A percentile compares a stretch with the other conserved stretches of the same genome.
Conservation (phyloP, 2,888 invertebrate genomes). For the Drosophila fulvimacula region DNA sequence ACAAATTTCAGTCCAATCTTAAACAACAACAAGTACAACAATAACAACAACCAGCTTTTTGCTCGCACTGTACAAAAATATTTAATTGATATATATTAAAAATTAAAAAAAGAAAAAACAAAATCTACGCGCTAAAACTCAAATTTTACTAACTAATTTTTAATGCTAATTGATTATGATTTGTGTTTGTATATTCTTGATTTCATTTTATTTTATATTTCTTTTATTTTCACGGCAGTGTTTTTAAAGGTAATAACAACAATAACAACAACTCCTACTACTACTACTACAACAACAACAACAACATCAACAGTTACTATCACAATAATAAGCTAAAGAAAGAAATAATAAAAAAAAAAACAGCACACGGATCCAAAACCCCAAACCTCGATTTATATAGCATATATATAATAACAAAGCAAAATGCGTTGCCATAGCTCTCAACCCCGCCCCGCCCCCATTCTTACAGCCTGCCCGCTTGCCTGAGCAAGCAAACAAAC, state of each 20-base stretch:
- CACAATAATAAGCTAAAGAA: conserved; percentile 23
- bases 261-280: conserved; percentile 35
- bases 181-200: conserved; percentile 15
- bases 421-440: conserved; percentile 31
- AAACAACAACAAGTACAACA: conserved; percentile 38
- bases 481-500: conserved; percentile 20
- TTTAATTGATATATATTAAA: conserved; percentile 4
- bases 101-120: conserved; percentile 15
- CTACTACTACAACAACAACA: conserved; percentile 17
- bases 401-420: conserved; percentile 18
- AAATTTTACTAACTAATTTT: conserved; percentile 48
- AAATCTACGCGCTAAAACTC: conserved; percentile 26
- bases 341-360: conserved; percentile 15
- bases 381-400: conserved; percentile 17
- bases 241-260: conserved; percentile 55
- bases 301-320: conserved; percentile 31
- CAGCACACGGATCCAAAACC: conserved; percentile 36
- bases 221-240: conserved; percentile 51
- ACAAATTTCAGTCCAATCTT: conserved; percentile 41
- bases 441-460: neutral
- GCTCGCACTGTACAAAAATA: conserved; percentile 46
- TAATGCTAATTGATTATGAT: conserved; percentile 30
- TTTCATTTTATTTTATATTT: conserved; percentile 24
- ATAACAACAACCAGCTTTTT: conserved; percentile 47
- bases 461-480: conserved; percentile 15